Conservation (phyloP, 2,888 invertebrate species). For the Agrochola macilenta region DNA sequence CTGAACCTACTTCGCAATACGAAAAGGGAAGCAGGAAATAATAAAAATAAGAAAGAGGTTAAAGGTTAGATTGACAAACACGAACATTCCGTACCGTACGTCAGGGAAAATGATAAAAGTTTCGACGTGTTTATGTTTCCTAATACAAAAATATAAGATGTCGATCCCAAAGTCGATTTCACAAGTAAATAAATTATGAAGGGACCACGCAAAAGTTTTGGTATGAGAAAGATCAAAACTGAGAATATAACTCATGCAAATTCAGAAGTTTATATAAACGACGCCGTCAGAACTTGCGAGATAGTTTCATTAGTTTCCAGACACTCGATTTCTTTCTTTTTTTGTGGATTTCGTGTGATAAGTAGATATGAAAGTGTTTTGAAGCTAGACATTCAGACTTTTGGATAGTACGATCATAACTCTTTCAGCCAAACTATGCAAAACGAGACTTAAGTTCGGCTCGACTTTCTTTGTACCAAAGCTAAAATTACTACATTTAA, state of each 20-base stretch:
- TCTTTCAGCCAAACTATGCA: slow-evolving; percentile 32
- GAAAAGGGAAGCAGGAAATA: slow-evolving; percentile 17
- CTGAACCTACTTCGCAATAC: background rate
- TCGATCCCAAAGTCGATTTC: slow-evolving; percentile 68
- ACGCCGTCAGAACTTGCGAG: slow-evolving; percentile 65
- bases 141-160: slow-evolving; percentile 50
- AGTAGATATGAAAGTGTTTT: slow-evolving; percentile 47
- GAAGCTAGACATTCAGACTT: slow-evolving; percentile 15
- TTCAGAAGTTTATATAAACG: slow-evolving; percentile 74
- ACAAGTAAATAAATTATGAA: slow-evolving; percentile 71
- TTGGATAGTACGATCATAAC: slow-evolving; percentile 16
- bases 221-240: slow-evolving; percentile 73
- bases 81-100: slow-evolving; percentile 41
- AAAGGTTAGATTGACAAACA: slow-evolving; percentile 37
- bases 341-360: slow-evolving; percentile 52
- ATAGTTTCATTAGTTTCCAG: slow-evolving; percentile 68
- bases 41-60: slow-evolving; percentile 11
- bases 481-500: slow-evolving; percentile 2
- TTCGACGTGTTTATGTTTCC: slow-evolving; percentile 56
- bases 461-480: slow-evolving; percentile 15
- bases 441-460: slow-evolving; percentile 21
- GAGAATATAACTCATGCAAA: slow-evolving; percentile 80
- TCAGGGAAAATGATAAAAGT: slow-evolving; percentile 50
- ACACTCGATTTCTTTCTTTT: slow-evolving; percentile 63
- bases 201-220: slow-evolving; percentile 68